Evolutionary conservation across 2,888 invertebrate genomes (phyloP).

Genomic region (Yponomeuta cagnagella): DNA sequence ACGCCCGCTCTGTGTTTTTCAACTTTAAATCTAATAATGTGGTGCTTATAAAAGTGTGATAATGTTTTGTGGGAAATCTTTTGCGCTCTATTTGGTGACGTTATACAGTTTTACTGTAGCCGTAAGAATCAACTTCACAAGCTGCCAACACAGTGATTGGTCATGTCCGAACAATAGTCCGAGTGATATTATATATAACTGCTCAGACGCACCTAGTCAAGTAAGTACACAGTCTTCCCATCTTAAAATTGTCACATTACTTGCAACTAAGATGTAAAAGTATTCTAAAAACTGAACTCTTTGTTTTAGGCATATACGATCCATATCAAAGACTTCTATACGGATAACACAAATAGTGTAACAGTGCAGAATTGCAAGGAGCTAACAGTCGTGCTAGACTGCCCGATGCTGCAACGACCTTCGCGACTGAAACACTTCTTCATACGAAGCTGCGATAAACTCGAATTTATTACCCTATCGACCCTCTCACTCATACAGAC

Average conservation of each 20-base stretch:
- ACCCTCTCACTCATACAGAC: constrained; percentile 47
- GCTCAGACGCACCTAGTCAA: constrained; percentile 37
- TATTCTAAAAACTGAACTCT: constrained; percentile 13
- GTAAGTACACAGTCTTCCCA: constrained; percentile 42
- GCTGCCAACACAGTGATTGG: constrained; percentile 60
- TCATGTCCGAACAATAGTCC: constrained; percentile 53
- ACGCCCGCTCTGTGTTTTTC: constrained; percentile 30
- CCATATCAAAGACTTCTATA: constrained; percentile 69
- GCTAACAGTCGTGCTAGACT: constrained; percentile 63
- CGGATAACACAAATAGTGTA: constrained; percentile 56
- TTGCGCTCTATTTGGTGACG: not conserved
- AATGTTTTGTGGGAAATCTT: constrained; percentile 7
- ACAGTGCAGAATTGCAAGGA: constrained; percentile 67
- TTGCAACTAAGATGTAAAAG: not conserved
- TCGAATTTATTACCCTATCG: constrained; percentile 52
- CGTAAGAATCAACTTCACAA: constrained; percentile 58
- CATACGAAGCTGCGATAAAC: constrained; percentile 50
- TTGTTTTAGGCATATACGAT: constrained; percentile 70
- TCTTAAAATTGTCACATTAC: not conserved
- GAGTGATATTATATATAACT: constrained; percentile 54
- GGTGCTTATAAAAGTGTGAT: constrained; percentile 18
- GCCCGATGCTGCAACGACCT: constrained; percentile 52
- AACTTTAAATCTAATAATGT: constrained; percentile 11
- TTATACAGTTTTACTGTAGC: constrained; percentile 21
- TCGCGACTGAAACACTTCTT: constrained; percentile 58